Base-by-base conservation (phyloP, 2,888 invertebrate species). In the Thumatha senex region DNA sequence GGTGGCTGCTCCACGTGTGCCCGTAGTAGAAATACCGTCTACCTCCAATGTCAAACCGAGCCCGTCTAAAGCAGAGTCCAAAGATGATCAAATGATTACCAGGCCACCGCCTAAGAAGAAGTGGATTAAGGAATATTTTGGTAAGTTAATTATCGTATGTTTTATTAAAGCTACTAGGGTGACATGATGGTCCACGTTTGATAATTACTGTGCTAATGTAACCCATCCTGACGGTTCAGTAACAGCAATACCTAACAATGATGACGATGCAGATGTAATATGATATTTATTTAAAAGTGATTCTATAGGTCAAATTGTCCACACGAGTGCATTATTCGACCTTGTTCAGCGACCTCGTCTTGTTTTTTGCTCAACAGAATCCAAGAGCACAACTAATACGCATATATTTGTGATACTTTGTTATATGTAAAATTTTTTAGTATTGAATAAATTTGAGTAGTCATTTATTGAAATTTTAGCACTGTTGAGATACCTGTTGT, bases 41-140 rank as follows among this genome's bases (percentile, higher is more conserved):
- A 71, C 82, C 40, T 80, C 84, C n/a, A 66, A 63, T 14, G 63
- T 64, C 33, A 65, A 56, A 50, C 67, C 73, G 11, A 80, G 69
- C 52, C 78, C 78, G 5, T 66, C 69, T 31, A 85, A 78, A 58
- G 72, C 78, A 58, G 76, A 81, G 58, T 50, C 58, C 13, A 82
- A 76, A 65, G 78, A 82, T 39, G 61, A 70, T 60, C 65, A 73
- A 60, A 84, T 74, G 59, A 69, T 84, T 44, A 76, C 77, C 18
- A 73, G 78, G 53, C 93, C 94, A 34, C 93, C 95, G 48, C 95
- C 95, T 39, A 95, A 95, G 87, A 95, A 95, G 89, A 95, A 95
- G 80, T 95, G 95, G 95, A 94, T 95, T 62, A 93, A 92, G 70
- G 94, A 94, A 76, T 95, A 94, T 78, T 84, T 94, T 68, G 93